phyloP scores from a whole-genome alignment of 2,113 vertebrate genomes.

The Clinocottus analis region DNA sequence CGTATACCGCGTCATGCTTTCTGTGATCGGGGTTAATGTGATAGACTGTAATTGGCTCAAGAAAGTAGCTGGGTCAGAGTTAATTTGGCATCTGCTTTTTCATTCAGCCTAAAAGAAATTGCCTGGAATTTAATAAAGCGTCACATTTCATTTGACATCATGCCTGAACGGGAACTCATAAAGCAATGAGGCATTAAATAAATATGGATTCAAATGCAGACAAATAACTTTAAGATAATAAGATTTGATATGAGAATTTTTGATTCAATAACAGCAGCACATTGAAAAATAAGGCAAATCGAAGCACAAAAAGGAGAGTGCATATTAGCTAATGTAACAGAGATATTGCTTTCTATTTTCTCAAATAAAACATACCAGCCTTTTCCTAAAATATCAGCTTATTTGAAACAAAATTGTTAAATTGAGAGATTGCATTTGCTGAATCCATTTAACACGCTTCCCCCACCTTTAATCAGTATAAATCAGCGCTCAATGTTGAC shows the following conservation, averaged over 20 bases:
- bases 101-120: constrained; percentile 21
- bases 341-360: not conserved
- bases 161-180: not conserved
- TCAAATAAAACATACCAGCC: not conserved
- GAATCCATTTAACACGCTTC: constrained; percentile 10
- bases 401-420: constrained; percentile 8
- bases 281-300: not conserved
- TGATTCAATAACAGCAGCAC: constrained; percentile 18
- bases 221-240: not conserved
- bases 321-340: not conserved
- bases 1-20: constrained; percentile 42
- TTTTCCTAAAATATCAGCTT: constrained; percentile 21
- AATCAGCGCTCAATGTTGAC: constrained; percentile 30
- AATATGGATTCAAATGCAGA: constrained; percentile 20
- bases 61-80: constrained; percentile 3
- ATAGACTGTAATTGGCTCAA: constrained; percentile 47
- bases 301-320: not conserved
- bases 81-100: constrained; percentile 31
- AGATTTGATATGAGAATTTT: constrained; percentile 8
- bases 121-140: constrained; percentile 32
- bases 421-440: constrained; percentile 13
- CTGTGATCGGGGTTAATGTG: constrained; percentile 44
- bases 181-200: not conserved
- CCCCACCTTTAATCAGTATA: constrained; percentile 28
- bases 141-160: constrained; percentile 30